A percentile compares a stretch with the other conserved stretches of the same genome.
Conservation (phyloP, 2,797 vertebrate genomes). For the Lithobates sylvaticus region DNA sequence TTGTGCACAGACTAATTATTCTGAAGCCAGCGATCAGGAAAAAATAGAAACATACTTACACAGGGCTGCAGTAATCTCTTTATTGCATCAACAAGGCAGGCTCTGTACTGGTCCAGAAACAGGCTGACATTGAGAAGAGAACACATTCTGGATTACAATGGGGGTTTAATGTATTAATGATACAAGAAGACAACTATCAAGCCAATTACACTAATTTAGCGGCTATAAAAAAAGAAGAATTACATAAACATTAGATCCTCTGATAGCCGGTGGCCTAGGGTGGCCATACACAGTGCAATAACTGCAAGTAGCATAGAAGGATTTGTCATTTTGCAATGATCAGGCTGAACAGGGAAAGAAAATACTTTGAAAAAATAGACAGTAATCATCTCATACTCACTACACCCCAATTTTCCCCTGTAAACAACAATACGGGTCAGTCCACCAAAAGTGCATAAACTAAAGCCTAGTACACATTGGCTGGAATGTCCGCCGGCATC, state of each 20-base stretch:
- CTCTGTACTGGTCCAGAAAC: slow-evolving; percentile 98
- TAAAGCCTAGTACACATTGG: too few species aligned
- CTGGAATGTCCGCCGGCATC: too few species aligned
- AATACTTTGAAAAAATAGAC: not conserved
- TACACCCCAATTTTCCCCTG: too few species aligned
- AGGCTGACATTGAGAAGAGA: slow-evolving; percentile 87
- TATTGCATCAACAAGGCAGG: slow-evolving; percentile 96
- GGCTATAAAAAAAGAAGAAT: not conserved
- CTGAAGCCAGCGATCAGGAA: slow-evolving; percentile 81
- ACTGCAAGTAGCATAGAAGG: not conserved
- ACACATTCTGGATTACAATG: slow-evolving; percentile 86
- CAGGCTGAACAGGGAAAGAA: too few species aligned
- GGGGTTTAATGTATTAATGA: slow-evolving; percentile 79
- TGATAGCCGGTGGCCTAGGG: not conserved
- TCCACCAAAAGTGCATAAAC: too few species aligned
- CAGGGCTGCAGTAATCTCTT: slow-evolving; percentile 96
- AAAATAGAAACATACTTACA: slow-evolving; percentile 91
- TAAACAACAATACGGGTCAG: too few species aligned
- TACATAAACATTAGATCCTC: not conserved
- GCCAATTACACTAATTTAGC: slow-evolving; percentile 76
- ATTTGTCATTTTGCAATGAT: not conserved
- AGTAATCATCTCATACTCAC: not conserved
- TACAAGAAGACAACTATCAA: slow-evolving; percentile 83
- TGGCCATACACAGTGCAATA: not conserved
- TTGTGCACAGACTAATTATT: slow-evolving; percentile 92